Conservation (phyloP, 2,797 vertebrate species). For the Hoplostethus atlanticus region DNA sequence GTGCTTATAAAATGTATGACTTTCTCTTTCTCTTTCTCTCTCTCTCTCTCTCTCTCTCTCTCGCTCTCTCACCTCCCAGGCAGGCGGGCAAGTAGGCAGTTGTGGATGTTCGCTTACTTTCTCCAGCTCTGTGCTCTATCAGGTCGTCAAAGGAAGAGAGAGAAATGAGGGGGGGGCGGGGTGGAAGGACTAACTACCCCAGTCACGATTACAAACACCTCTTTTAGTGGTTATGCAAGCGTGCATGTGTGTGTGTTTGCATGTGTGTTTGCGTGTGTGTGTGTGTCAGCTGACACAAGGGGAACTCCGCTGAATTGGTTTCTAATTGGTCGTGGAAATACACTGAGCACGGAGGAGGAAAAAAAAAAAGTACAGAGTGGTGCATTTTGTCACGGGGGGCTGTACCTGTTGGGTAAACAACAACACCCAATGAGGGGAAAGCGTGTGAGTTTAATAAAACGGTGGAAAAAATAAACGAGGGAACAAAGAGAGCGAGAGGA, state of each 20-base stretch:
- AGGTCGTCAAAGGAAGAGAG: conserved; percentile 1
- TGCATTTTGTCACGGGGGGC: no score
- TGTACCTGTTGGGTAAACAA: conserved; percentile 8
- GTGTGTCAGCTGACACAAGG: neutral
- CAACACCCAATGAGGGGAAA: neutral
- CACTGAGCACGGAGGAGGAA: neutral
- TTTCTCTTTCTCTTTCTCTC: neutral
- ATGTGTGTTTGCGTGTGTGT: neutral
- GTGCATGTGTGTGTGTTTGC: neutral
- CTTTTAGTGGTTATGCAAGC: neutral
- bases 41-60: neutral
- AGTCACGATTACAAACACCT: neutral
- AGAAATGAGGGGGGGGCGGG: neutral
- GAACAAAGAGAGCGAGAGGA: neutral
- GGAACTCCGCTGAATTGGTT: conserved; percentile 25
- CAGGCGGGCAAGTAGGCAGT: neutral
- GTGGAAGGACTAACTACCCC: no score
- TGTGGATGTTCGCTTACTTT: neutral
- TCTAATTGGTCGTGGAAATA: conserved; percentile 22
- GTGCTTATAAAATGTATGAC: conserved; percentile 1
- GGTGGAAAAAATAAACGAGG: conserved; percentile 10
- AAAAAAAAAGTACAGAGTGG: no score
- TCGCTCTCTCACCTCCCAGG: neutral
- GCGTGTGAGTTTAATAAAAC: conserved; percentile 31
- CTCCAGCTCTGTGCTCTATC: neutral